Base-by-base conservation (phyloP, 2,797 vertebrate species). In the Spea hammondii region DNA sequence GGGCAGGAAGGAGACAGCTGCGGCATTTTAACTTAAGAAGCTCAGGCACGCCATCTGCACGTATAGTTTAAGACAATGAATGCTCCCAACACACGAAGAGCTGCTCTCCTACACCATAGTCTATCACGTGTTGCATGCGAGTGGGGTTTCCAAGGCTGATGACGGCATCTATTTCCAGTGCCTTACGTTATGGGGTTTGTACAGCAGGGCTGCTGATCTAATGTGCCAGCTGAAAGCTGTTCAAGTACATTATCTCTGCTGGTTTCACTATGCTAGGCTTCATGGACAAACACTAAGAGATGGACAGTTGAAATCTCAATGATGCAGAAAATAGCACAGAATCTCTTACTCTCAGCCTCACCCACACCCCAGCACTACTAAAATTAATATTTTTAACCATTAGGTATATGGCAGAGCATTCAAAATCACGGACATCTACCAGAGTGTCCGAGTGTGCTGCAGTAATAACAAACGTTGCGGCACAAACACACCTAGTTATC, bases 141-240 rank as follows among this genome's bases (percentile, higher is more conserved):
- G 85, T 88, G 86, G 74, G 44, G 87, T 74, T 83, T 83, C 84
- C 88, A 88, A 82, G 86, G 87, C 89, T 90, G 90, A 92, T 90
- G 90, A 91, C 77, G 90, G 90, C 89, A 93, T 91, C 93, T 93
- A 93, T 92, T 94, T 93, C 88, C 90, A 91, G 92, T 87, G 78
- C 84, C 88, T 93, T 90, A 94, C 88, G 87, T 91, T 89, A 90
- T 85, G 88, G 85, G 86, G 87, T 86, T 89, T 89, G 89, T 89
- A 86, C 82, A 89, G 87, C 85, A 85, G 89, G 89, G 87, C 77
- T 70, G 59, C 73, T 7, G 88, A 85, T 83, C 89, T 85, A 89
- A 89, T 87, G 85, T 80, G 80, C 74, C 83, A 88, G 74, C 85
- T 64, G 44, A 57, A 72, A 64, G 45, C 59, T 0, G 14, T 11